Base-by-base conservation (phyloP, 2,888 invertebrate genomes). In the Drosophila kuntzei region DNA sequence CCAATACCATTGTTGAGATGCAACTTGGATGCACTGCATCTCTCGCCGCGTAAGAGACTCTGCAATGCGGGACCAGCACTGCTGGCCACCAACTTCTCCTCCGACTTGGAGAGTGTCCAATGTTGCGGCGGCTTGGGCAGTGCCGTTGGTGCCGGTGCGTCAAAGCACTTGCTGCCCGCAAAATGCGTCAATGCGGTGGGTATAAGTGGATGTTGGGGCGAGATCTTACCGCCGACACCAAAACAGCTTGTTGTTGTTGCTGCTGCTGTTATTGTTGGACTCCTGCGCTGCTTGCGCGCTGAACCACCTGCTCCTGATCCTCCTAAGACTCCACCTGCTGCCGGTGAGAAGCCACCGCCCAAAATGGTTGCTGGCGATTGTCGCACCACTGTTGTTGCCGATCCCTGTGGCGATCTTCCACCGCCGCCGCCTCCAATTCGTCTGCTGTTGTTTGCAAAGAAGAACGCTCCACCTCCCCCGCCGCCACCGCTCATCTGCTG, bases 91-190 rank as follows among this genome's bases (percentile, higher is more conserved):
- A 93, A 91, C 46, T 93, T 92, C 77, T 93, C 93, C 55, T 83
- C 78, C n/a, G 78, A 71, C 53, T 77, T 79, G 25, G 71, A 62
- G 14, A 90, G 80, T 92, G 95, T 94, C 97, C 97, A 97, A 92
- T 95, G 96, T 77, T 94, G 94, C 66, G 97, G 97, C 85, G 97
- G 97, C 91, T 95, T 95, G 66, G 97, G 97, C 89, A 97, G 93
- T 74, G 95, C 95, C 82, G 95, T 94, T 44, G 97, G 96, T 63
- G 96, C 94, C 53, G 97, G 97, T 59, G 97, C 95, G 81, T 96
- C 96, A 89, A 96, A 96, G 93, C 96, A 97, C 92, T 96, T 96
- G 91, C 96, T 95, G 90, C 95, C 96, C 76, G 96, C 96, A 91
- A 92, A 93, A 89, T 92, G 92, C 83, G 92, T 91, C 73, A 92